These are phyloP conservation scores for Mythimna impura DNA, from an alignment of 2,888 invertebrate genomes.

Conservation along the genomic window DNA sequence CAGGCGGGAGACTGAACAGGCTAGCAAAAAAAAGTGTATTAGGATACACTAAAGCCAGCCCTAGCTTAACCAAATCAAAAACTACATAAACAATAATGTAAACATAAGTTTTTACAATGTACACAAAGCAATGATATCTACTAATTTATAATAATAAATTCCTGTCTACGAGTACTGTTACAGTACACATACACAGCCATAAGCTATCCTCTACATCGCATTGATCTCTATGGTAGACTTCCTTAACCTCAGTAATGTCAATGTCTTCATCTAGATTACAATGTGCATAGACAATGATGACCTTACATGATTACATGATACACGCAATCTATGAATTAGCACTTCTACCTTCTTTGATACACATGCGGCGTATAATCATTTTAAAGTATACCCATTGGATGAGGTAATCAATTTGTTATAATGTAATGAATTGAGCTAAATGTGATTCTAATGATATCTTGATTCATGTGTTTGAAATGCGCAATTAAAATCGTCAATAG, in stretches of 20 bases:
- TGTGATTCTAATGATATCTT: constrained; percentile 47
- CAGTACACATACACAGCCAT: neutral
- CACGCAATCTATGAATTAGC: constrained; percentile 77
- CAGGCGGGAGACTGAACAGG: no score
- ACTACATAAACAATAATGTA: no score
- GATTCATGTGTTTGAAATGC: constrained; percentile 25
- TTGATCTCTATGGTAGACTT: constrained; percentile 9
- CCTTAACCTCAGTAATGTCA: constrained; percentile 38
- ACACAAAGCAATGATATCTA: no score
- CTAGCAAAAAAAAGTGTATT: no score
- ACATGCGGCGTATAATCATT: constrained; percentile 48
- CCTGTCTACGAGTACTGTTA: neutral
- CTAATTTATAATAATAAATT: neutral
- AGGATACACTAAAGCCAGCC: no score
- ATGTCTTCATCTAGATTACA: constrained; percentile 42
- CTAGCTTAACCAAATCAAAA: neutral
- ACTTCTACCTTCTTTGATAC: constrained; percentile 54
- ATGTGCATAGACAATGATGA: constrained; percentile 58
- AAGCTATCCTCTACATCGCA: constrained; percentile 1
- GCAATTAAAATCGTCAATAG: neutral
- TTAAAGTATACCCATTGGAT: constrained; percentile 41
- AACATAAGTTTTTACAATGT: no score
- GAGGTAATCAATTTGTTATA: constrained; percentile 60
- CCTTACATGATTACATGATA: constrained; percentile 62
- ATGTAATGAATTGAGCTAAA: constrained; percentile 54